phyloP scores from a whole-genome alignment of 2,888 invertebrate species.

The Lysandra bellargus region DNA sequence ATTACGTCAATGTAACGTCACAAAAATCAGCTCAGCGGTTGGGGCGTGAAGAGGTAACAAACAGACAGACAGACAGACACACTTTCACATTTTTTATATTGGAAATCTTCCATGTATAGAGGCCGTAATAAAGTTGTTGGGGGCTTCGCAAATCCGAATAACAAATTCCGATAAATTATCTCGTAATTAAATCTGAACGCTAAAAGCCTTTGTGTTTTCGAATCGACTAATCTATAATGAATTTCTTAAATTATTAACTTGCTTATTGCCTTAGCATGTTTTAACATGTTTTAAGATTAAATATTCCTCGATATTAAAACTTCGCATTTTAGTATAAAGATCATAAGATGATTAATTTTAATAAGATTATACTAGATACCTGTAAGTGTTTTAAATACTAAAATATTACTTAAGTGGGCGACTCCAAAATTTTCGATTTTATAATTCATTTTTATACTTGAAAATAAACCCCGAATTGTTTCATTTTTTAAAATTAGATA shows the following conservation, averaged over 20 bases:
- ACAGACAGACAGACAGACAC: background rate
- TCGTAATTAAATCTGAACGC: background rate
- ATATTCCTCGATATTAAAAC: background rate
- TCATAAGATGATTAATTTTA: background rate
- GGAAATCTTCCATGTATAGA: background rate
- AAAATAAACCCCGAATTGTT: too few relatives aligned
- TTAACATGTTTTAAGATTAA: background rate
- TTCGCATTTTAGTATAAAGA: background rate
- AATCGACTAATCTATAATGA: background rate
- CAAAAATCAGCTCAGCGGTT: too few relatives aligned
- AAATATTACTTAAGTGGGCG: too few relatives aligned
- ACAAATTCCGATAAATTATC: conserved; percentile 19
- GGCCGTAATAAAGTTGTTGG: background rate
- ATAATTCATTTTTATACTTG: too few relatives aligned
- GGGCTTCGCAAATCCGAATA: background rate
- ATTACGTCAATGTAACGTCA: too few relatives aligned
- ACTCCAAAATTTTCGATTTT: too few relatives aligned
- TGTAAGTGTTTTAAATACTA: too few relatives aligned
- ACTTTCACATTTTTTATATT: too few relatives aligned
- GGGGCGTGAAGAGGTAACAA: too few relatives aligned
- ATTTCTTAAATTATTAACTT: background rate
- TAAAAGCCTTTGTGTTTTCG: conserved; percentile 15
- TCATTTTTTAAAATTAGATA: too few relatives aligned
- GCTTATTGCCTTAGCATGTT: background rate
- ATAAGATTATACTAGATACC: background rate